A percentile compares a stretch with the other conserved stretches of the same genome.
These are phyloP conservation scores for Drosophila pectinifera DNA, from an alignment of 1,140 invertebrate species.

Conservation along the genomic window DNA sequence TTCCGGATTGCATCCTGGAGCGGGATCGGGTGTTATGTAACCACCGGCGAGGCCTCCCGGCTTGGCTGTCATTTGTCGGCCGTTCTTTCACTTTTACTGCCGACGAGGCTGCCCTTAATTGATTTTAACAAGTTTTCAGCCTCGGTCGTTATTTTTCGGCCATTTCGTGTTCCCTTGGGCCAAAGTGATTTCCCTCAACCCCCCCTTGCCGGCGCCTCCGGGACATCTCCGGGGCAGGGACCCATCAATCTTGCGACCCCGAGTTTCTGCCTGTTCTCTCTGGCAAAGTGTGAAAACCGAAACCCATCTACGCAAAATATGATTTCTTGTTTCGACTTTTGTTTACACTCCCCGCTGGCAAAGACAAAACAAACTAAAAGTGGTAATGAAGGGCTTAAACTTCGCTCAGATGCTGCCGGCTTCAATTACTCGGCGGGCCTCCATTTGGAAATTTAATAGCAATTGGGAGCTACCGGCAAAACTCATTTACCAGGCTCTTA, in stretches of 20 bases:
- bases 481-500: constrained; percentile 55
- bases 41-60: constrained; percentile 7
- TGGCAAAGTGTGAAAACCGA: constrained; percentile 59
- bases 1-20: constrained; percentile 43
- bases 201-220: constrained; percentile 36
- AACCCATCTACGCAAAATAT: constrained; percentile 69
- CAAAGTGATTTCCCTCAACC: constrained; percentile 31
- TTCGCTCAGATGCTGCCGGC: constrained; percentile 29
- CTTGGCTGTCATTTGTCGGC: constrained; percentile 52
- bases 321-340: constrained; percentile 58
- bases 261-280: constrained; percentile 34
- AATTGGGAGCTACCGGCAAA: constrained; percentile 19
- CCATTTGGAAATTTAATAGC: constrained; percentile 22
- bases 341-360: constrained; percentile 34
- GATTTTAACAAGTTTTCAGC: constrained; percentile 64
- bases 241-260: constrained; percentile 68
- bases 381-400: not conserved
- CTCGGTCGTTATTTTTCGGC: constrained; percentile 36
- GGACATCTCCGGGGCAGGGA: constrained; percentile 14
- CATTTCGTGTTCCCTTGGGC: constrained; percentile 39
- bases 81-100: constrained; percentile 67
- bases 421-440: constrained; percentile 39
- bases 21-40: constrained; percentile 44
- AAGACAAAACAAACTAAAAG: not conserved
- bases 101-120: constrained; percentile 59